Base-by-base conservation (phyloP, 2,888 invertebrate genomes). In the Rambutsinella grinnellia region DNA sequence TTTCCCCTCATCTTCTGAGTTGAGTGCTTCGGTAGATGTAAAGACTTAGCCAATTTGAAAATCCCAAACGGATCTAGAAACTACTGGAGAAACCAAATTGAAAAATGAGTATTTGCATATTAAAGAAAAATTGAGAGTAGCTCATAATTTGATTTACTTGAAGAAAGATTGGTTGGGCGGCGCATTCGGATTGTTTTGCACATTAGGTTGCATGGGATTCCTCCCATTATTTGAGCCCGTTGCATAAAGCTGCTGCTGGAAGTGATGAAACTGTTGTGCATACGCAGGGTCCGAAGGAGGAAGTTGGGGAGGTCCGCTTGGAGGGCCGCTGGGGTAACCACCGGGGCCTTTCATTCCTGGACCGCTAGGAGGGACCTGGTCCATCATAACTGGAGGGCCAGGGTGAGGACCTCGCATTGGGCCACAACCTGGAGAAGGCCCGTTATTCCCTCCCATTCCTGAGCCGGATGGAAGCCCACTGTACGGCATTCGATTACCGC, bases 251-350 rank as follows among this genome's bases (percentile, higher is more conserved):
- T 96, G 96, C 87, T 96, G 96, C 86, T 96, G 96, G 89, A 96
- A 96, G 88, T 96, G 94, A 88, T 96, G 96, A 89, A 94, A 96
- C 89, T 96, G 96, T 87, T 95, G 95, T 85, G 95, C 96, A 88
- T 96, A 96, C 86, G 94, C 94, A 15, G 96, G 94, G 88, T 96
- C 96, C 57, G 93, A 92, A 75, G 95, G 93, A 27, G 92, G 93
- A 6, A 94, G 95, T 44, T 94, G 94, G 69, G 94, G 92, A 86
- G 94, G 95, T 3, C 91, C 90, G 8, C 94, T 94, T 27, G 94
- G 94, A 71, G 94, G 92, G 51, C 89, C 88, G 82, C 91, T 92
- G 87, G 93, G 93, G 80, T 90, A 91, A 53, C 88, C 88, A 84
- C 88, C 89, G 3, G 77, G 77, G 54, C 79, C 79, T 21, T 72